Conservation (phyloP, 1,140 invertebrate genomes). For the Plectrocnemia conspersa region DNA sequence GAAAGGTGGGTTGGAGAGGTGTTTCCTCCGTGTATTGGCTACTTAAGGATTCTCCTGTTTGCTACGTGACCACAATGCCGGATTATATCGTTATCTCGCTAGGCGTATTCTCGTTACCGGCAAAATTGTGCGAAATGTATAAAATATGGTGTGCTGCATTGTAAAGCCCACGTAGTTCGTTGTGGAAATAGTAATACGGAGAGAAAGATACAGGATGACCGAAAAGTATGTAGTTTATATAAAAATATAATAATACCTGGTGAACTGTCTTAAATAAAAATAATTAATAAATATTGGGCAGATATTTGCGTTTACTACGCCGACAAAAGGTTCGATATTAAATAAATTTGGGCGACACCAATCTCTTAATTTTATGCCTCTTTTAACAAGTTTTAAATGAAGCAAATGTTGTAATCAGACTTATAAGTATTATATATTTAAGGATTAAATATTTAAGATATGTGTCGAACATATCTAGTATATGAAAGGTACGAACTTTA, state of each 20-base stretch:
- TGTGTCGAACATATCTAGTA: too few species aligned
- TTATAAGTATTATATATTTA: too few species aligned
- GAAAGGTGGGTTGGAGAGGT: constrained; percentile 20
- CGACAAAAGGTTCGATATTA: too few species aligned
- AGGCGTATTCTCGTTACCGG: constrained; percentile 22
- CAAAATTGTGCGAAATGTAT: constrained; percentile 33
- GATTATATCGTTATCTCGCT: constrained; percentile 33
- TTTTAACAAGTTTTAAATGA: too few species aligned
- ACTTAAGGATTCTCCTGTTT: constrained; percentile 31
- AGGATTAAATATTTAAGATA: too few species aligned
- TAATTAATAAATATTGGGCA: too few species aligned
- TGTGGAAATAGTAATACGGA: not conserved
- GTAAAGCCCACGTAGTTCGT: constrained; percentile 10
- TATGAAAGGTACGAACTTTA: too few species aligned
- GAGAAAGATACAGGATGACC: not conserved
- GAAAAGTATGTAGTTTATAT: not conserved
- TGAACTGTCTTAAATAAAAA: not conserved
- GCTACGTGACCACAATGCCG: constrained; percentile 32
- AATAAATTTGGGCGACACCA: too few species aligned
- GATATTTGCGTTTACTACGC: too few species aligned
- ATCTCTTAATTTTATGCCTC: too few species aligned
- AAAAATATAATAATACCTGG: not conserved
- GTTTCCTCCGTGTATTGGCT: constrained; percentile 30
- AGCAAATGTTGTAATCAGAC: too few species aligned
- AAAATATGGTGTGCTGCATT: constrained; percentile 29